A percentile compares a stretch with the other conserved stretches of the same genome.
These are phyloP conservation scores for Ylistrum balloti DNA, from an alignment of 1,140 invertebrate species.

Conservation along the genomic window DNA sequence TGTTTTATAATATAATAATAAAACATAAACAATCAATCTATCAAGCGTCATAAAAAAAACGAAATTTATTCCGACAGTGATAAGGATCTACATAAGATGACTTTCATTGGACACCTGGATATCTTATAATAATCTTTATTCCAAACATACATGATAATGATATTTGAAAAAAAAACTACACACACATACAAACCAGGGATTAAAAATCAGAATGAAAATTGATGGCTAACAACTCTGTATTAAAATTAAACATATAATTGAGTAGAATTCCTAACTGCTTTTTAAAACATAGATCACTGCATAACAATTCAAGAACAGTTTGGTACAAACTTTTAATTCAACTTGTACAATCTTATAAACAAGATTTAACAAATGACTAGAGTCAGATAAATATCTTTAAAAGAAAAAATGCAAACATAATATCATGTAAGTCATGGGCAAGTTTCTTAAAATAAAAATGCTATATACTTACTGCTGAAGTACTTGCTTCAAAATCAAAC, in stretches of 20 bases:
- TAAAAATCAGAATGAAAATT: neutral
- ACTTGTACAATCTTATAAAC: neutral
- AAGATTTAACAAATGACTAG: neutral
- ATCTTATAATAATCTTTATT: neutral
- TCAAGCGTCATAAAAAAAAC: neutral
- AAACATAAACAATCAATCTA: neutral
- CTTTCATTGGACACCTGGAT: neutral
- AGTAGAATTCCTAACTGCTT: neutral
- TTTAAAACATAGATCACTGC: constrained; percentile 3
- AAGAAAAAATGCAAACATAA: neutral
- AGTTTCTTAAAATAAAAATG: neutral
- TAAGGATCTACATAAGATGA: neutral
- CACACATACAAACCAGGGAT: neutral
- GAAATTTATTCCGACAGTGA: neutral
- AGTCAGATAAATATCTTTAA: neutral
- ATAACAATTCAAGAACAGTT: neutral
- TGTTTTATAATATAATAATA: constrained; percentile 30
- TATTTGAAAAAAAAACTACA: neutral
- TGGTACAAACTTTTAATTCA: neutral
- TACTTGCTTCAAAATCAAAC: neutral
- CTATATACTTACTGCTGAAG: neutral
- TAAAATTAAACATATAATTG: neutral
- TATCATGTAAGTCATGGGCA: neutral
- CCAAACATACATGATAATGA: neutral
- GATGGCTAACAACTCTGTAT: neutral